Conservation (phyloP, 2,888 invertebrate genomes). For the Julus scanicus region DNA sequence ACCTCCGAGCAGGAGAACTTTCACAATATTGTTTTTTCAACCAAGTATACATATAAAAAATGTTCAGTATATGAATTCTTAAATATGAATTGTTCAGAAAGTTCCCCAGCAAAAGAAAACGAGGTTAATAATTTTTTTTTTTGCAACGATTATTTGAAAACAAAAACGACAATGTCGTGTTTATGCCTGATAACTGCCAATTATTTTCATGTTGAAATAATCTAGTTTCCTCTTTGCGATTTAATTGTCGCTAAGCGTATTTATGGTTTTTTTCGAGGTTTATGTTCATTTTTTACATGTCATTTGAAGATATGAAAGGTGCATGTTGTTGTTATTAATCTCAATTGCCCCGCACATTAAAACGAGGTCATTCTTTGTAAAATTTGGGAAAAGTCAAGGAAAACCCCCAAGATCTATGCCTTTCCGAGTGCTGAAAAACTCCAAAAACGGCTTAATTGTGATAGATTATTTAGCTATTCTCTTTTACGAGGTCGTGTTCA, state of each 20-base stretch:
- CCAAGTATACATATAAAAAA: too few relatives aligned
- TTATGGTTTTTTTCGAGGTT: slow-evolving; percentile 21
- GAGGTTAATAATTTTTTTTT: background rate
- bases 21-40: too few relatives aligned
- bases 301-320: background rate
- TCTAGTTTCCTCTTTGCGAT: background rate
- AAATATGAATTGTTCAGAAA: background rate
- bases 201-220: background rate
- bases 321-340: background rate
- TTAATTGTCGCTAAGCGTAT: background rate
- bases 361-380: slow-evolving; percentile 3
- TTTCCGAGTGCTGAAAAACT: background rate
- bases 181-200: background rate
- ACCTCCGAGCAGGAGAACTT: too few relatives aligned
- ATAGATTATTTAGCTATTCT: background rate
- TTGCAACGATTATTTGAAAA: background rate
- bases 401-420: background rate
- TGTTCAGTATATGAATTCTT: background rate
- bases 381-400: background rate
- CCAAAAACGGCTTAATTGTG: background rate
- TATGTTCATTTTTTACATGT: background rate
- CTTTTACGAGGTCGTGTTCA: slow-evolving; percentile 14
- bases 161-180: slow-evolving; percentile 9
- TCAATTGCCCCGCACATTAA: background rate
- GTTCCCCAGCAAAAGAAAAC: background rate